A percentile compares a stretch with the other conserved stretches of the same genome.
These are phyloP conservation scores for Osmoderma eremita DNA, from an alignment of 2,888 invertebrate genomes.

Conservation along the genomic window DNA sequence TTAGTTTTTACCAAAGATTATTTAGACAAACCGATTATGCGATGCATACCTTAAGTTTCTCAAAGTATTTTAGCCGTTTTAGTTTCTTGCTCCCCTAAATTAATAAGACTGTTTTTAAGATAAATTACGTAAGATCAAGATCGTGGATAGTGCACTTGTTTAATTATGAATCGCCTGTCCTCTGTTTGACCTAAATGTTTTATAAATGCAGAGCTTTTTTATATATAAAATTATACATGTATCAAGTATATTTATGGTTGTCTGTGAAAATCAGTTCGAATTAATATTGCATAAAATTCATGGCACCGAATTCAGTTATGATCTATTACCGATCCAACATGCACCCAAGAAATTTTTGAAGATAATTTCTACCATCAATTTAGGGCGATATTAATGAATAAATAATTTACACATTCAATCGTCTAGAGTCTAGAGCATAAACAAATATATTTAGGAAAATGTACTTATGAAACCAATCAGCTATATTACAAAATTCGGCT, in stretches of 20 bases:
- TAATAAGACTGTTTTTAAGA: background rate
- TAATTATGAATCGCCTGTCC: slow-evolving; percentile 16
- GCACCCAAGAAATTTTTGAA: no score
- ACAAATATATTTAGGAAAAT: slow-evolving; percentile 27
- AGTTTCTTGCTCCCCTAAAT: background rate
- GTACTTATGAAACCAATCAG: slow-evolving; percentile 36
- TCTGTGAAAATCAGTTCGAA: slow-evolving; percentile 13
- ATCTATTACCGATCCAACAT: no score
- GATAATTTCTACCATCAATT: no score
- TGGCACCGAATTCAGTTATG: no score
- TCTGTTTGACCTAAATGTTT: slow-evolving; percentile 26
- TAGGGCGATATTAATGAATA: slow-evolving; percentile 13
- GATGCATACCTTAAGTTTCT: slow-evolving; percentile 5
- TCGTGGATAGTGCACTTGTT: background rate
- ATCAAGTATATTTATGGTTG: slow-evolving; percentile 24
- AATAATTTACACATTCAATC: slow-evolving; percentile 29
- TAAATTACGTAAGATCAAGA: no score
- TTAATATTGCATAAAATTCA: background rate
- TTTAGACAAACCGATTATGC: slow-evolving; percentile 19
- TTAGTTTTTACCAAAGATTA: slow-evolving; percentile 32
- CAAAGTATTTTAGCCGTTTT: background rate
- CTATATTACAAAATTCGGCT: slow-evolving; percentile 38
- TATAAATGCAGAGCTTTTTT: slow-evolving; percentile 35
- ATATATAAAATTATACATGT: slow-evolving; percentile 32
- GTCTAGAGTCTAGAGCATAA: slow-evolving; percentile 24